Evolutionary conservation across 30 jellyfish, hydroid and myxozoan species (phyloP), one percentile per base, ranked within the genome.

Genomic region (Pelagia noctiluca): DNA sequence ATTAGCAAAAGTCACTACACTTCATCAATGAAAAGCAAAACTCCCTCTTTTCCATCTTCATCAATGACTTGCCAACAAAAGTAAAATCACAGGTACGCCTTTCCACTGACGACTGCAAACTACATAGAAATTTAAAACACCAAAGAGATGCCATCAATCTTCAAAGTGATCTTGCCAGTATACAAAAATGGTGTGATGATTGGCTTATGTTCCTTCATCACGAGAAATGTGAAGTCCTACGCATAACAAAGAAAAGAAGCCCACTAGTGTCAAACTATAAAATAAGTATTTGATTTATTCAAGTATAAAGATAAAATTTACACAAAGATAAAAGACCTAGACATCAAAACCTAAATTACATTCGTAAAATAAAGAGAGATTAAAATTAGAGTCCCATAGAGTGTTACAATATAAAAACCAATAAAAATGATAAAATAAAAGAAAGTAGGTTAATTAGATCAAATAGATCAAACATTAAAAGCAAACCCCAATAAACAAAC

Each of bases 201-300:
- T 69, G 82, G 65, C 65, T 69, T 69, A 34, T 69, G 82, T 69
- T 69, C 65, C 1, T 69, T 37, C 82, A 69, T 1, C 82, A 24
- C 13, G 82, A 69, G 82, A 69, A 69, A 69, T 69, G 82, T 24
- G 82, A 69, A 69, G 82, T 69, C 62, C 61, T 31, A 10, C 64
- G 82, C 5, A 2, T 69, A 69, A 69, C 82, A 69, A 69, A 2
- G 82, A 69, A 69, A 24, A 32, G 82, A 69, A 69, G 26, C 3
- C 82, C 82, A 5, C 26, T 69, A 69, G 0, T 7, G 65, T 69
- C 65, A 63, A 69, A 18, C 26, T 69, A 35, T 34, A 32, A 24
- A 21, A 69, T 69, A 69, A 69, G n/a, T n/a, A n/a, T n/a, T n/a
- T n/a, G n/a, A n/a, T n/a, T n/a, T n/a, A n/a, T n/a, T n/a, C n/a